Conservation (phyloP, 1,140 invertebrate genomes). For the Plectrocnemia conspersa region DNA sequence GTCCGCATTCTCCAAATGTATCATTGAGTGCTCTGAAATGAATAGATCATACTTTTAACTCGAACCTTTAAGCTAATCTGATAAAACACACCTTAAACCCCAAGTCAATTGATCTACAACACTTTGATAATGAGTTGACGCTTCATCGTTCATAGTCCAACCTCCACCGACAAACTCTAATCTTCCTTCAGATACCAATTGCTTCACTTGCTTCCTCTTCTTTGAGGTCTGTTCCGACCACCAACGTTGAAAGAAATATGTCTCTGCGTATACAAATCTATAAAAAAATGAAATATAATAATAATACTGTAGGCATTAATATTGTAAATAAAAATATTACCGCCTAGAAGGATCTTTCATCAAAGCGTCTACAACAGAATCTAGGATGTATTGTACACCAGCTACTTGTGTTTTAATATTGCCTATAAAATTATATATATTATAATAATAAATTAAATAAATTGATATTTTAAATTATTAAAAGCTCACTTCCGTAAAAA, state of each 20-base stretch:
- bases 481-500: constrained; percentile 68
- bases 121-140: constrained; percentile 84
- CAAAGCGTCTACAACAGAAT: constrained; percentile 79
- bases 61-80: not conserved
- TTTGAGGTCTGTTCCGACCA: constrained; percentile 71
- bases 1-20: constrained; percentile 76
- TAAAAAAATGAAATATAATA: too few relatives aligned
- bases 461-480: constrained; percentile 1
- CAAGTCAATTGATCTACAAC: constrained; percentile 89
- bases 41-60: not conserved
- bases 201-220: constrained; percentile 54
- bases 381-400: constrained; percentile 86
- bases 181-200: constrained; percentile 66
- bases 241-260: constrained; percentile 92
- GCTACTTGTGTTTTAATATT: constrained; percentile 61
- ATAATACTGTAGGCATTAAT: too few relatives aligned
- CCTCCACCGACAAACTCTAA: constrained; percentile 85
- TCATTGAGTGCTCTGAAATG: constrained; percentile 61
- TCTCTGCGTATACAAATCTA: constrained; percentile 74
- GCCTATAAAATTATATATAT: constrained; percentile 13
- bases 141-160: constrained; percentile 95
- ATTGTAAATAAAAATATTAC: too few relatives aligned
- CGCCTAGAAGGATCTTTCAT: constrained; percentile 64
- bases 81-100: constrained; percentile 60
- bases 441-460: not conserved